Base-by-base conservation (phyloP, 2,113 vertebrate species). In the Gambusia affinis region DNA sequence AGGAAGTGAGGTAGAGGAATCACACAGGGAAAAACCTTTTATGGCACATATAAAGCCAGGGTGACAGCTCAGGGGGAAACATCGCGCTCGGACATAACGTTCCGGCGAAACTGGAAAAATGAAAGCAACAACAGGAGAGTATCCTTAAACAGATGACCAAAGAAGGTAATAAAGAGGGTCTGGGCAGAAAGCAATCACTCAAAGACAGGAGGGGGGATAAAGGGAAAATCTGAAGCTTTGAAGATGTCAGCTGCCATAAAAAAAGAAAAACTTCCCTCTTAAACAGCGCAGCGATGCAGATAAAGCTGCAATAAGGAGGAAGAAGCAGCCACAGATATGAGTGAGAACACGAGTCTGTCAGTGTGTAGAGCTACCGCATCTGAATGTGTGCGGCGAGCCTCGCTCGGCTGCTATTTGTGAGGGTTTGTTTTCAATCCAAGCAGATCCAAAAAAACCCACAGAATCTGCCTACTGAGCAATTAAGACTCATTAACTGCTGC, bases 131-230 rank as follows among this genome's bases (percentile, higher is more conserved):
- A 64, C 64, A 65, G 69, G 19, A 54, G 72, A 70, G 60, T 22
- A 70, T 77, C 70, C 75, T 42, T 54, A 63, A 70, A 65, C 69
- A 85, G 78, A 91, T 88, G 86, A 88, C 91, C 93, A 93, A 91
- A 93, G 80, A 93, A 92, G 93, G 93, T 35, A 92, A 80, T 42
- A 17, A n/a, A 64, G 81, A 68, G 15, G 83, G 88, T 83, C 79
- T 72, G 84, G 81, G 82, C 77, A 30, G 63, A 47, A 51, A 30
- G 64, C 7, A 12, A 61, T n/a, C 27, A 5, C 67, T 82, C 66
- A 76, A 73, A 75, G 76, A 73, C 74, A 78, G 1, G 14, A 31
- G 22, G 29, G 61, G 27, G 28, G 27, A 24, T 66, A 75, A 67
- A 4, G 22, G 60, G 42, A 67, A 80, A 17, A 61, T 65, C 44